phyloP scores from a whole-genome alignment of 2,888 invertebrate species.

The Cecidostiba fungosa region DNA sequence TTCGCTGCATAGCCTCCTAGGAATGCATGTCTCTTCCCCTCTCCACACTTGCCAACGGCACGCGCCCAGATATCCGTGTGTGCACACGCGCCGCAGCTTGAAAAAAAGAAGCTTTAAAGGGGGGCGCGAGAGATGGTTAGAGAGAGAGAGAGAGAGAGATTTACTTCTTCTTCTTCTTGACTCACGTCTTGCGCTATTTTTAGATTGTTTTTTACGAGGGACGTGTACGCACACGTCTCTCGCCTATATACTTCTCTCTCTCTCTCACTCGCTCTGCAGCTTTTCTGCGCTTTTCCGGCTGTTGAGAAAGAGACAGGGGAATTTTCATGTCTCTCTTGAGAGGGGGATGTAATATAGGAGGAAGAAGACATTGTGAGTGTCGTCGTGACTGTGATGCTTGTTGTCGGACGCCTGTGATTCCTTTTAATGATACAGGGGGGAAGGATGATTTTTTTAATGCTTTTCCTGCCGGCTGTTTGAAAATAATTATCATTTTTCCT shows the following conservation, averaged over 20 bases:
- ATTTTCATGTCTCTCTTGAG: neutral
- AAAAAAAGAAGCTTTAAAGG: conserved; percentile 11
- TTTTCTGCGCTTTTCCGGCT: conserved; percentile 35
- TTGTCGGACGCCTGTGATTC: conserved; percentile 12
- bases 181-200: conserved; percentile 46
- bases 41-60: conserved; percentile 42
- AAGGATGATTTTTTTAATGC: conserved; percentile 47
- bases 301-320: conserved; percentile 22
- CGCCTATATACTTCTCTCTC: neutral
- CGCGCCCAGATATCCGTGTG: conserved; percentile 40
- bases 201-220: conserved; percentile 57
- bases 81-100: neutral
- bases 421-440: conserved; percentile 25
- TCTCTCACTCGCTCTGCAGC: neutral
- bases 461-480: conserved; percentile 10
- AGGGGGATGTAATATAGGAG: neutral
- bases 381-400: conserved; percentile 16
- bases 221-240: neutral
- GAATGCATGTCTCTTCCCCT: conserved; percentile 28
- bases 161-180: conserved; percentile 46
- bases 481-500: neutral
- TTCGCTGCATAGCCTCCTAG: conserved; percentile 2
- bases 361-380: neutral
- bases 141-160: conserved; percentile 37
- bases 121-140: conserved; percentile 16